A percentile compares a stretch with the other conserved stretches of the same genome.
These are phyloP conservation scores for Rhopalosiphum nymphaeae DNA, from an alignment of 2,888 invertebrate species.

Conservation along the genomic window DNA sequence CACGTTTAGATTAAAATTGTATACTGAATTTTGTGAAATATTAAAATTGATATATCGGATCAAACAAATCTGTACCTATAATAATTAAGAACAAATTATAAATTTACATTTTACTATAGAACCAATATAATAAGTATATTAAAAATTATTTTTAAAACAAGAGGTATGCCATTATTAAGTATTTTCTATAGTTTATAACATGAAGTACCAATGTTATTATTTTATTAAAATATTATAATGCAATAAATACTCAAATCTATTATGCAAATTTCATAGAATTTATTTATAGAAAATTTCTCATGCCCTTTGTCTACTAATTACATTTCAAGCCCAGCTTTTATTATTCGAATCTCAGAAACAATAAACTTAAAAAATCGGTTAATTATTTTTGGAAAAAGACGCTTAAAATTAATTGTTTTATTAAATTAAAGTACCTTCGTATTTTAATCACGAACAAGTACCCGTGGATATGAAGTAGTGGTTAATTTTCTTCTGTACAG, in stretches of 20 bases:
- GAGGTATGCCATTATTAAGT: not conserved
- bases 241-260: not conserved
- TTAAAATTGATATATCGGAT: not conserved
- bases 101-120: not conserved
- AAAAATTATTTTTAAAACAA: not conserved
- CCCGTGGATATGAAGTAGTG: not conserved
- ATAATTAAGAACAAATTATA: not conserved
- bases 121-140: not conserved
- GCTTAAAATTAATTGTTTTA: not conserved
- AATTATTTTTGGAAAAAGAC: not conserved
- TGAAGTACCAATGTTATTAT: not conserved
- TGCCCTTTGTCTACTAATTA: not conserved
- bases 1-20: not conserved
- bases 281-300: not conserved
- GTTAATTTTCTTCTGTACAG: not conserved
- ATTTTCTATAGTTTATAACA: not conserved
- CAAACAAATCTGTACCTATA: not conserved
- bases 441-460: slow-evolving; percentile 14
- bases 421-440: not conserved
- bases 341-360: not conserved
- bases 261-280: not conserved
- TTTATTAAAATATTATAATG: not conserved
- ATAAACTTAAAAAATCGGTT: not conserved
- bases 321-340: not conserved
- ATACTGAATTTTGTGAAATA: not conserved